Conservation (phyloP, 1,140 invertebrate species). For the Euglossa dilemma region DNA sequence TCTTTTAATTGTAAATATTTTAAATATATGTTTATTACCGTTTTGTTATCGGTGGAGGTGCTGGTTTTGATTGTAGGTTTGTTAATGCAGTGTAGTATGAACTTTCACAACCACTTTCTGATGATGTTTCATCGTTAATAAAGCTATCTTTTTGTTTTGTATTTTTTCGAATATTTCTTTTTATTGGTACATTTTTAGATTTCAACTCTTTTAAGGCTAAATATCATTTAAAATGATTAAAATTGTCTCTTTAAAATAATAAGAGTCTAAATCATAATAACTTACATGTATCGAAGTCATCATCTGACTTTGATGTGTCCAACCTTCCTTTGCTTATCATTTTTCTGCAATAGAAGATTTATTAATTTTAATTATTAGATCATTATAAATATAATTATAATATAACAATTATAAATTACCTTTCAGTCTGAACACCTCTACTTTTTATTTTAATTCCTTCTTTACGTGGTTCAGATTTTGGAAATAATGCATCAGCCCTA, state of each 20-base stretch:
- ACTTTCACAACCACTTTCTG: conserved; percentile 66
- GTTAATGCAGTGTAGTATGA: conserved; percentile 75
- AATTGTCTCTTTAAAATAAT: conserved; percentile 5
- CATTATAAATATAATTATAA: not conserved
- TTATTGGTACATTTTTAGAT: conserved; percentile 30
- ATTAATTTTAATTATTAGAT: conserved; percentile 2
- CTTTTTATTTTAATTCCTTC: conserved; percentile 56
- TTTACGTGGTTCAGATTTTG: conserved; percentile 75
- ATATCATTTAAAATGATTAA: conserved; percentile 47
- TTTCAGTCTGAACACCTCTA: conserved; percentile 72
- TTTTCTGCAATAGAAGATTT: conserved; percentile 59
- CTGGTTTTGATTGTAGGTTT: conserved; percentile 55
- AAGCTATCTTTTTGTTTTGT: conserved; percentile 63
- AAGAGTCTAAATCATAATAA: conserved; percentile 7
- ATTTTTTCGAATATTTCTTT: conserved; percentile 42
- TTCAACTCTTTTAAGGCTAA: conserved; percentile 58
- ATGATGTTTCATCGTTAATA: conserved; percentile 71
- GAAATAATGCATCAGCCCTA: conserved; percentile 71
- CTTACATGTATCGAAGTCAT: conserved; percentile 66
- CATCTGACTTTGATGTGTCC: conserved; percentile 61
- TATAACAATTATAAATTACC: conserved; percentile 54
- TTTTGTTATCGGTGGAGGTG: not conserved
- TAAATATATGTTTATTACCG: conserved; percentile 36
- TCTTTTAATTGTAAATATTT: not conserved
- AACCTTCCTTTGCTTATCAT: conserved; percentile 42